Conservation (phyloP, 1,140 invertebrate genomes). For the Akabosia matsudoensis region DNA sequence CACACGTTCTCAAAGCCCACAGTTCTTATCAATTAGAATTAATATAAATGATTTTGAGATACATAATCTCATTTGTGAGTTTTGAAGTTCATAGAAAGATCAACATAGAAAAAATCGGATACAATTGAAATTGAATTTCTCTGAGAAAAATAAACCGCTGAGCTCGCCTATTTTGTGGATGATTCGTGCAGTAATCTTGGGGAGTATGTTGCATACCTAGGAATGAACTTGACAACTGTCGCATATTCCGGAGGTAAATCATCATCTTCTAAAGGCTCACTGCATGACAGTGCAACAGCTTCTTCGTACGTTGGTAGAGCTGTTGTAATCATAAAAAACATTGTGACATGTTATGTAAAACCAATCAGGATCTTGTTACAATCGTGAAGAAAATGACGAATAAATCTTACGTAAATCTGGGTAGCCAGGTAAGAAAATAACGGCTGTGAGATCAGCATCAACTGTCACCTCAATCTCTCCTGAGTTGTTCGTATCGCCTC, state of each 20-base stretch:
- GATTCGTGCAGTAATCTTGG: not conserved
- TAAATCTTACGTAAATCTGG: conserved; percentile 37
- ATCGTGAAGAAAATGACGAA: not conserved
- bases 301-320: conserved; percentile 41
- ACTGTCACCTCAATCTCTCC: not conserved
- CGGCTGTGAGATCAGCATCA: conserved; percentile 12
- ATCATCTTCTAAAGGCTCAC: conserved; percentile 13
- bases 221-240: not conserved
- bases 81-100: not conserved
- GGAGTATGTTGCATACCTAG: conserved; percentile 5
- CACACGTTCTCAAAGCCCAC: conserved; percentile 19
- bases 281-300: conserved; percentile 5
- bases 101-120: too few species aligned
- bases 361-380: not conserved
- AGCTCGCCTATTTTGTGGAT: not conserved
- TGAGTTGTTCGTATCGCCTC: not conserved
- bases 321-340: conserved; percentile 16
- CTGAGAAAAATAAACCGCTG: too few species aligned
- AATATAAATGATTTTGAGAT: too few species aligned
- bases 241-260: not conserved
- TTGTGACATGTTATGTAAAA: not conserved
- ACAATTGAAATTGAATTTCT: too few species aligned
- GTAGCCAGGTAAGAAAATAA: conserved; percentile 23
- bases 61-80: too few species aligned
- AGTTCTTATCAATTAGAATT: not conserved